Evolutionary conservation across 2,888 invertebrate genomes (phyloP).

Genomic region (Omphaloscelis lunosa): DNA sequence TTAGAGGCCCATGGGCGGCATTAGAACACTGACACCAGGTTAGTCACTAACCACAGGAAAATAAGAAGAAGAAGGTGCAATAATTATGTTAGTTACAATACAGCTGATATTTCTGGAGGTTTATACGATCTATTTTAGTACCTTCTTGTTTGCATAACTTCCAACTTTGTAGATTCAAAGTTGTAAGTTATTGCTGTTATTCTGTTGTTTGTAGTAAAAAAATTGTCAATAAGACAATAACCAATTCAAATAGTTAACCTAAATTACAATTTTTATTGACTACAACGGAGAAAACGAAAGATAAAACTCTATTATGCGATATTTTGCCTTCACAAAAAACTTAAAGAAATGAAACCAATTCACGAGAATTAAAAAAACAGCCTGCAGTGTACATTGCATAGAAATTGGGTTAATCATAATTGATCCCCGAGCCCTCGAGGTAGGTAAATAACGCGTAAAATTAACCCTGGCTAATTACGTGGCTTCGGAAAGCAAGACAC

Average conservation of each 20-base stretch:
- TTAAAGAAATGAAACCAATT: background rate
- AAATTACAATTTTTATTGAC: background rate
- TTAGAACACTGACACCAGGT: too few species aligned
- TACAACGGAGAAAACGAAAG: background rate
- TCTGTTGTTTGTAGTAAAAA: background rate
- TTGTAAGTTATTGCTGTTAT: background rate
- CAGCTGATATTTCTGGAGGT: too few species aligned
- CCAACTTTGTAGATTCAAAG: background rate
- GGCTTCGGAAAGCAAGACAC: slow-evolving; percentile 32
- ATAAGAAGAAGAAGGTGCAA: too few species aligned
- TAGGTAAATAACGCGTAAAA: slow-evolving; percentile 75
- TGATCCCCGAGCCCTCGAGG: slow-evolving; percentile 63
- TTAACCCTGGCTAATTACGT: slow-evolving; percentile 72
- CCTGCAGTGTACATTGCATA: slow-evolving; percentile 18
- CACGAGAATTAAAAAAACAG: slow-evolving; percentile 15
- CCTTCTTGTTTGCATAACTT: background rate
- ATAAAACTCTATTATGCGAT: too few species aligned
- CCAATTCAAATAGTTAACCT: background rate
- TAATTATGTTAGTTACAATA: background rate
- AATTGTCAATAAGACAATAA: background rate
- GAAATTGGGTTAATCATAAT: slow-evolving; percentile 68
- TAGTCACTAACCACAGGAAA: too few species aligned
- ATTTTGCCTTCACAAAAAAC: background rate
- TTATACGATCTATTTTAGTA: background rate
- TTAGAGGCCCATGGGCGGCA: too few species aligned